These are phyloP conservation scores for Phlogophora meticulosa DNA, from an alignment of 2,888 invertebrate species.

Conservation along the genomic window DNA sequence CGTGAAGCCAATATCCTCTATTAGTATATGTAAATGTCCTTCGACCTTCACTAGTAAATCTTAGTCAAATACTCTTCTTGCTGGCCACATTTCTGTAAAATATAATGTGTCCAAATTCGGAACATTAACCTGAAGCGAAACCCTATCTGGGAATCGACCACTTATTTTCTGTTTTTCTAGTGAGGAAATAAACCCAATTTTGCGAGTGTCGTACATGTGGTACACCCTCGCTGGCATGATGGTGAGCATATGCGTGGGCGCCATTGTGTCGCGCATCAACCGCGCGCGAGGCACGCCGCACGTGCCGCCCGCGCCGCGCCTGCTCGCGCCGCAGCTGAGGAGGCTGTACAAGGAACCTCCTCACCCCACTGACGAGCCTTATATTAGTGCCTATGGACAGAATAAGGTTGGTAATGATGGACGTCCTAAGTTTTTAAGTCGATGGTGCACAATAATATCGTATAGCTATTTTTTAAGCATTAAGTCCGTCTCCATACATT, in stretches of 20 bases:
- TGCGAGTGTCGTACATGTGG: constrained; percentile 95
- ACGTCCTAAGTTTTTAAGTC: no score
- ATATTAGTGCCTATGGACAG: constrained; percentile 83
- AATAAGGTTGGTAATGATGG: constrained; percentile 74
- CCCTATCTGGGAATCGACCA: no score
- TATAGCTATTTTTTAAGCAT: no score
- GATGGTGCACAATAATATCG: no score
- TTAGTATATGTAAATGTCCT: no score
- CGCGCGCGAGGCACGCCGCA: constrained; percentile 78
- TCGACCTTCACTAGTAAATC: no score
- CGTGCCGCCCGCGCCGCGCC: constrained; percentile 82
- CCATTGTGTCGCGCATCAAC: constrained; percentile 76
- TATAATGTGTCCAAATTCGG: no score
- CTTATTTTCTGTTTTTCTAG: constrained; percentile 62
- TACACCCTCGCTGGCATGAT: constrained; percentile 91
- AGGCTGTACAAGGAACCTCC: constrained; percentile 89
- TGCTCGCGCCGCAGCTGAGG: constrained; percentile 94
- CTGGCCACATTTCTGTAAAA: no score
- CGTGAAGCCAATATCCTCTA: no score
- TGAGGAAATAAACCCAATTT: constrained; percentile 92
- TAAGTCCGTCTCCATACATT: no score
- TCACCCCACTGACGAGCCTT: constrained; percentile 84
- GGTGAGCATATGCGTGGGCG: constrained; percentile 80
- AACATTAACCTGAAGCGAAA: no score
- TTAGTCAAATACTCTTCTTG: no score